Conservation (phyloP, 2,888 invertebrate species). For the Amphipoea oculea region DNA sequence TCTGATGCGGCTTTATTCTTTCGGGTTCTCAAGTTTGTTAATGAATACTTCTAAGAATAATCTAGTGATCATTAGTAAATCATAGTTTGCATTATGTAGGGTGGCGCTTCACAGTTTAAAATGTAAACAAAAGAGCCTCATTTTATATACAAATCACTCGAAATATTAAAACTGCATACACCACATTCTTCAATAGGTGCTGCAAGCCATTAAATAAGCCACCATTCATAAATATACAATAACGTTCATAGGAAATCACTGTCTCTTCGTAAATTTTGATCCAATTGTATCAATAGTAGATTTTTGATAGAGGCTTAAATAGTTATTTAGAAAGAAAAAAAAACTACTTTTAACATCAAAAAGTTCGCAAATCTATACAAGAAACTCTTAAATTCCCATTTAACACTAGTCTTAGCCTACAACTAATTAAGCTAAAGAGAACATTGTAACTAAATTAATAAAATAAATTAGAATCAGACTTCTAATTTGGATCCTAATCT, state of each 20-base stretch:
- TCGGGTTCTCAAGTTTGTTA: constrained; percentile 50
- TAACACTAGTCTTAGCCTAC: constrained; percentile 77
- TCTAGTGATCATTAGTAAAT: constrained; percentile 35
- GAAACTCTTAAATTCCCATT: constrained; percentile 67
- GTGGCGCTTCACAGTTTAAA: constrained; percentile 47
- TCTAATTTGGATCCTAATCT: constrained; percentile 86
- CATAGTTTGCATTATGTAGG: constrained; percentile 26
- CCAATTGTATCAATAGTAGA: constrained; percentile 29
- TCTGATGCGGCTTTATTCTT: constrained; percentile 66
- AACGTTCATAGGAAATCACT: constrained; percentile 15
- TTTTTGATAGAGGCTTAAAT: constrained; percentile 36
- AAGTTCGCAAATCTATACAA: constrained; percentile 69
- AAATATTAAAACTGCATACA: constrained; percentile 42
- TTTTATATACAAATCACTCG: constrained; percentile 74
- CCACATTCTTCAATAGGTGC: constrained; percentile 36
- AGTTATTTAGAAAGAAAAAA: constrained; percentile 21
- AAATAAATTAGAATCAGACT: constrained; percentile 90
- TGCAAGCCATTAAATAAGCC: constrained; percentile 33
- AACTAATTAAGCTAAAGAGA: constrained; percentile 77
- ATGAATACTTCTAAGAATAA: constrained; percentile 32
- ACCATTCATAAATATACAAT: constrained; percentile 25
- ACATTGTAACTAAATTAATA: constrained; percentile 64
- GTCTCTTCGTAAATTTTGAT: constrained; percentile 33
- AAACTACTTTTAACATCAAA: constrained; percentile 40
- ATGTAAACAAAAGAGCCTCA: constrained; percentile 67